Evolutionary conservation across 2,797 vertebrate species (phyloP), one percentile per base, ranked within the genome.

Genomic region (Galago senegalensis): DNA sequence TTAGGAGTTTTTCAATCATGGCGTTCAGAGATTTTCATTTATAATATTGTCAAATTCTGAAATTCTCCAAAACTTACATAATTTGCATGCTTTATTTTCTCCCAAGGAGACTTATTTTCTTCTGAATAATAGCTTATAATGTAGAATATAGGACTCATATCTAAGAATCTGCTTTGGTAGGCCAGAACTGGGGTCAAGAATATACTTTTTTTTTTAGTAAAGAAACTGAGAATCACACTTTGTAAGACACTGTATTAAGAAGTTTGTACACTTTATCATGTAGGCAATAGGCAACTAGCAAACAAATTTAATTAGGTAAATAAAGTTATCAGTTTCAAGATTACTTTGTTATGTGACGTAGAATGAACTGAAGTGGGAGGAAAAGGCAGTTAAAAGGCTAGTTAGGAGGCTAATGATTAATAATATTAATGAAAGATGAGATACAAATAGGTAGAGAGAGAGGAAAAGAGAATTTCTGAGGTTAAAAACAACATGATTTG

Each of bases 301-400:
- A 60, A 27, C 7, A 80, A 60, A 27, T 72, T 8, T 34, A 79
- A 65, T 29, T 8, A 67, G 58, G 21, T 3, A 56, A 88, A 43
- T 87, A 76, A 75, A 81, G 34, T 63, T 21, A 83, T 18, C 34
- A 73, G 12, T 76, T 93, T 87, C 83, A 93, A 92, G 90, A 93
- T 81, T 70, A 75, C 2, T 82, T 11, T 93, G 70, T 20, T 65
- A 69, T 67, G 5, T 75, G 49, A 56, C 53, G 58, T 2, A 81
- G 49, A 96, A 96, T 85, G 3, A 3, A 60, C 21, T 79, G 7
- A 79, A 81, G 61, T 82, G 61, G 25, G 69, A 79, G 34, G 92
- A 94, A 69, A 13, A 61, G 20, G 23, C 73, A 29, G 16, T 85
- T 69, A 87, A 75, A 90, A 87, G 60, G 16, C 7, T 70, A 29